phyloP scores from a whole-genome alignment of 2,888 invertebrate genomes.

The Neocrepidodera transversa region DNA sequence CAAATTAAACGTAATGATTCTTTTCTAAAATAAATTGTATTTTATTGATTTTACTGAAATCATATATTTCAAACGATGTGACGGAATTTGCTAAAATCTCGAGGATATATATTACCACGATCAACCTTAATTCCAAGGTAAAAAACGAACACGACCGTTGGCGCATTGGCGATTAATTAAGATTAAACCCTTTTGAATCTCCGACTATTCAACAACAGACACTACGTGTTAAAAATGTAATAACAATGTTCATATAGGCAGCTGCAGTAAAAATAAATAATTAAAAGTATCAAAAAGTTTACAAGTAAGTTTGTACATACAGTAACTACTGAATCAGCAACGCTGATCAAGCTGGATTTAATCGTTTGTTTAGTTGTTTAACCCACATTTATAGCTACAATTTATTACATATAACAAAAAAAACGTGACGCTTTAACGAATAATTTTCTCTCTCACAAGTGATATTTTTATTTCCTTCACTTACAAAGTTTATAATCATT shows the following conservation, averaged over 20 bases:
- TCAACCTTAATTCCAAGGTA: too few relatives aligned
- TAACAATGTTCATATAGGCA: background rate
- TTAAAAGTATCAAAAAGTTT: slow-evolving; percentile 5
- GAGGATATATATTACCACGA: too few relatives aligned
- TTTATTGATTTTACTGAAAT: too few relatives aligned
- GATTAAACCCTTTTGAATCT: too few relatives aligned
- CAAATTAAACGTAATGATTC: too few relatives aligned
- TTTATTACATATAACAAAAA: slow-evolving; percentile 6
- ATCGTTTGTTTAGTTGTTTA: slow-evolving; percentile 25
- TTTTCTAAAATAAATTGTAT: too few relatives aligned
- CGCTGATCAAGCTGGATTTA: slow-evolving; percentile 33
- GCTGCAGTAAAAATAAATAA: background rate
- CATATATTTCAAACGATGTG: too few relatives aligned
- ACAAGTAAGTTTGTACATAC: background rate
- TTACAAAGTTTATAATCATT: too few relatives aligned
- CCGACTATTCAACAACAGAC: too few relatives aligned
- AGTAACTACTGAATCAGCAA: slow-evolving; percentile 30
- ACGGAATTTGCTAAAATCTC: too few relatives aligned
- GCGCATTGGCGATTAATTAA: too few relatives aligned
- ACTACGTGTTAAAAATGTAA: background rate
- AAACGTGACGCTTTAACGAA: slow-evolving; percentile 10
- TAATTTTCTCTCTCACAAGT: slow-evolving; percentile 1
- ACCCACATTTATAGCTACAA: slow-evolving; percentile 15
- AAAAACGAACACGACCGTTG: too few relatives aligned
- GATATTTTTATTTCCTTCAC: slow-evolving; percentile 5